A percentile compares a stretch with the other conserved stretches of the same genome.
These are phyloP conservation scores for Thomomys bottae DNA, from an alignment of 2,113 vertebrate genomes.

Conservation along the genomic window DNA sequence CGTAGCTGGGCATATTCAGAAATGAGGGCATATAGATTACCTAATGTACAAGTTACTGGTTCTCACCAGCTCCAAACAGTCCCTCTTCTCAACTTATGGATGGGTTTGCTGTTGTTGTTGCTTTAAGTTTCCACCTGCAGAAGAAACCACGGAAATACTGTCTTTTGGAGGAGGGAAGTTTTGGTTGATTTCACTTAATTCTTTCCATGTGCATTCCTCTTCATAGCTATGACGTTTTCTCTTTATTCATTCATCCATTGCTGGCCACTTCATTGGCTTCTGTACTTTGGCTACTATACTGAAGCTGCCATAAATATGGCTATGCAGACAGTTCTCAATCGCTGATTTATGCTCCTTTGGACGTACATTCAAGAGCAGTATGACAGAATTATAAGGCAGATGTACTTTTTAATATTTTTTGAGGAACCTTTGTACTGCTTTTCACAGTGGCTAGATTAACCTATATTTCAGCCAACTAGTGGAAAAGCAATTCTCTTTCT, in stretches of 20 bases:
- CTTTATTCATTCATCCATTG: not conserved
- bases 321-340: not conserved
- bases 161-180: not conserved
- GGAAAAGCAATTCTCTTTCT: not conserved
- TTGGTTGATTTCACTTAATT: not conserved
- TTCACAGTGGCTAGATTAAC: not conserved
- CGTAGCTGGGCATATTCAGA: not conserved
- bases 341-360: not conserved
- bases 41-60: slow-evolving; percentile 21
- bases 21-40: not conserved
- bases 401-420: too few relatives aligned
- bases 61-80: not conserved
- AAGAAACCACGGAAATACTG: not conserved
- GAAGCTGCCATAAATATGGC: not conserved
- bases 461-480: not conserved
- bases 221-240: not conserved
- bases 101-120: not conserved
- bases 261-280: too few relatives aligned
- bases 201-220: not conserved
- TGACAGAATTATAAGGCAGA: too few relatives aligned
- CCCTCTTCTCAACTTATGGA: not conserved
- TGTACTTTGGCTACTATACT: not conserved
- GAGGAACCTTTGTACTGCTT: too few relatives aligned
- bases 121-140: not conserved
- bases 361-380: not conserved